These are phyloP conservation scores for Chrysochloris asiatica DNA, from an alignment of 2,113 vertebrate species.

Conservation along the genomic window DNA sequence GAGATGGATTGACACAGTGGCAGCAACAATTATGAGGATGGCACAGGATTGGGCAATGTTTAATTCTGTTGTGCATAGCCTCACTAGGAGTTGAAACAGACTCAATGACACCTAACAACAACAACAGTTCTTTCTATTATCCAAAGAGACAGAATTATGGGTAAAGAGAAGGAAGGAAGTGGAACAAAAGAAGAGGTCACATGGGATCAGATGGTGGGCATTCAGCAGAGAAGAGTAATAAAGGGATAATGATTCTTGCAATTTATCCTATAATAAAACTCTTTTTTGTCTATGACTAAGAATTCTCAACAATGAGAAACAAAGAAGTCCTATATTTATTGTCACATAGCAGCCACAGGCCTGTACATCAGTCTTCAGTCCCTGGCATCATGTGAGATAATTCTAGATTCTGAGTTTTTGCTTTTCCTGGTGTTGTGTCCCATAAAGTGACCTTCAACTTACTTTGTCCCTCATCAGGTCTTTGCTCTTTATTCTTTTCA, in stretches of 20 bases:
- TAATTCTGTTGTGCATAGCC: no score
- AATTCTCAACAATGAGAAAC: background rate
- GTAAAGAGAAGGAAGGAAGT: background rate
- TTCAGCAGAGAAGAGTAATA: background rate
- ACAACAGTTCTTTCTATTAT: background rate
- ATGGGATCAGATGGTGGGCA: background rate
- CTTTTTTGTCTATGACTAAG: background rate
- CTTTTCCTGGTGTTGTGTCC: background rate
- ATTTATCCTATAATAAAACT: background rate
- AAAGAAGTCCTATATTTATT: background rate
- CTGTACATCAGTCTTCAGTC: background rate
- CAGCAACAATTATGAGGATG: no score
- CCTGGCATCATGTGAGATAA: accelerated
- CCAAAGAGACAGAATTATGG: background rate
- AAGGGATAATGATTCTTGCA: background rate
- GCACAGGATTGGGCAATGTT: no score
- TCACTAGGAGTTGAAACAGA: no score
- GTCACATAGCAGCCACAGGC: background rate
- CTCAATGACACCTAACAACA: no score
- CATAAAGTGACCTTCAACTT: background rate
- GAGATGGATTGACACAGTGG: no score
- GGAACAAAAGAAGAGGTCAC: background rate
- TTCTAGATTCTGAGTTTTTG: background rate
- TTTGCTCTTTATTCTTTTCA: background rate
- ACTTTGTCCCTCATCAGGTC: background rate